Conservation (phyloP, 2,113 vertebrate genomes). For the Smithornis capensis region DNA sequence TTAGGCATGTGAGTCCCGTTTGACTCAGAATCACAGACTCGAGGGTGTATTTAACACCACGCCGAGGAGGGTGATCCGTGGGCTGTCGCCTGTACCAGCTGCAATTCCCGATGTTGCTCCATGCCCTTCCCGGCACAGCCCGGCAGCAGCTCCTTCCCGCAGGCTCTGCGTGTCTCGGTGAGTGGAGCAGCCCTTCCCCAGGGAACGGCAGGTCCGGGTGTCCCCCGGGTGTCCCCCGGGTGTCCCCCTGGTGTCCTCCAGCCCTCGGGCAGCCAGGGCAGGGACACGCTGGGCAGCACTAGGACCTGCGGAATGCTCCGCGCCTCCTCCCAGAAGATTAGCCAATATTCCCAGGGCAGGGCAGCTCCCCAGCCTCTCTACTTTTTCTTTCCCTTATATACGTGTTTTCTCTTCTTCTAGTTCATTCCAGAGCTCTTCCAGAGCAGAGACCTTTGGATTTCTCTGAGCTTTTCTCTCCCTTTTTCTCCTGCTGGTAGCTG, state of each 20-base stretch:
- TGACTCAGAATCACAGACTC: not conserved
- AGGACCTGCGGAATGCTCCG: not conserved
- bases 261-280: not conserved
- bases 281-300: not conserved
- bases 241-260: too few species aligned
- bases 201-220: not conserved
- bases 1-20: not conserved
- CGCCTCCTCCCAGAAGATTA: slow-evolving; percentile 48
- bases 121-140: accelerated
- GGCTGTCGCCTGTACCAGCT: accelerated
- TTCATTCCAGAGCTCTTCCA: slow-evolving; percentile 7
- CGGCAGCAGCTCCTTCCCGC: accelerated
- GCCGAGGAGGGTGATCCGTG: accelerated
- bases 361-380: not conserved
- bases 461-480: not conserved
- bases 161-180: accelerated
- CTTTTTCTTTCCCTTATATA: not conserved
- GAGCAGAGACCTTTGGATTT: not conserved
- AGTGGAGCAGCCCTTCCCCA: accelerated
- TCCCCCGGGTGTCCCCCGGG: too few species aligned
- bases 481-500: not conserved
- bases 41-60: accelerated
- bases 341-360: slow-evolving; percentile 52
- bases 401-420: not conserved
- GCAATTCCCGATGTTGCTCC: accelerated